Evolutionary conservation across 1,140 invertebrate species (phyloP).

Genomic region (Anastatus disparis): DNA sequence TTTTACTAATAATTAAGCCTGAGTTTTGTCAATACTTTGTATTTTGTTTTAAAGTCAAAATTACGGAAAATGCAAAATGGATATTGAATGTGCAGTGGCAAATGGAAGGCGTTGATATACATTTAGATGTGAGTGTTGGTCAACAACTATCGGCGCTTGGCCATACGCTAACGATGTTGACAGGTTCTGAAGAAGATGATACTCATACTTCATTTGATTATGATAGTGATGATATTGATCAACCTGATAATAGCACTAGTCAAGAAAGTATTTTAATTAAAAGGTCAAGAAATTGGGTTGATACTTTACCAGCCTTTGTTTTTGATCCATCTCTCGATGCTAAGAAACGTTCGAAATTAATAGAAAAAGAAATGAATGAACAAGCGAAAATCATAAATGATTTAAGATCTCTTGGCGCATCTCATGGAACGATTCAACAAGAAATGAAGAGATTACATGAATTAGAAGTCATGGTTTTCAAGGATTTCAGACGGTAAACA

Average conservation of each 20-base stretch:
- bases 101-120: slow-evolving; percentile 99
- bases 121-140: slow-evolving; percentile 95
- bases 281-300: slow-evolving; percentile 72
- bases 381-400: slow-evolving; percentile 95
- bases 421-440: slow-evolving; percentile 89
- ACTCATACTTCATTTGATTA: slow-evolving; percentile 75
- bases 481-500: slow-evolving; percentile 81
- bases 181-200: slow-evolving; percentile 86
- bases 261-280: slow-evolving; percentile 76
- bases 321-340: slow-evolving; percentile 88
- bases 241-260: slow-evolving; percentile 72
- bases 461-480: slow-evolving; percentile 90
- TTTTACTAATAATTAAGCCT: background rate
- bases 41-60: slow-evolving; percentile 28
- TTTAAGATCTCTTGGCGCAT: slow-evolving; percentile 87
- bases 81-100: slow-evolving; percentile 97
- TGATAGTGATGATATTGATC: slow-evolving; percentile 82
- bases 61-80: slow-evolving; percentile 95
- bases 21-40: background rate
- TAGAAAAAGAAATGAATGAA: slow-evolving; percentile 97
- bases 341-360: slow-evolving; percentile 89
- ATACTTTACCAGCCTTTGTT: slow-evolving; percentile 84
- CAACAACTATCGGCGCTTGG: slow-evolving; percentile 93
- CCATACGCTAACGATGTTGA: slow-evolving; percentile 94
- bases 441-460: slow-evolving; percentile 92